phyloP scores from a whole-genome alignment of 2,797 vertebrate species.

The Spheniscus humboldti region DNA sequence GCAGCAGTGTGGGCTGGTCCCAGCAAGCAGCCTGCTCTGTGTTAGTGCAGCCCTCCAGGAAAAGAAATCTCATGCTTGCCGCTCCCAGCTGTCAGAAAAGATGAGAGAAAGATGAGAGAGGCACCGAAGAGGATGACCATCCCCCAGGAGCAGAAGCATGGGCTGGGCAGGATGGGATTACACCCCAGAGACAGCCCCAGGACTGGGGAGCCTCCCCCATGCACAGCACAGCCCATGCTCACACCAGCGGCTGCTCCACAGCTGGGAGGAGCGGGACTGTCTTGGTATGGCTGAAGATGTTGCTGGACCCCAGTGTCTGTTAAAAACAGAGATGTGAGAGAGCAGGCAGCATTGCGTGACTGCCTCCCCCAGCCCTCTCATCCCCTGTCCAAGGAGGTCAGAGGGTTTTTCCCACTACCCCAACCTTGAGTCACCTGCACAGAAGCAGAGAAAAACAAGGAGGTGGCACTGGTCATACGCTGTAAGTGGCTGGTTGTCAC shows the following conservation, averaged over 20 bases:
- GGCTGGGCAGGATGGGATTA: background rate
- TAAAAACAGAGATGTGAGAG: background rate
- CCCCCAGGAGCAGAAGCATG: background rate
- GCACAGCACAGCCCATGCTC: background rate
- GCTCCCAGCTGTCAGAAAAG: background rate
- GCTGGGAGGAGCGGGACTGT: background rate
- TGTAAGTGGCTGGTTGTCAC: background rate
- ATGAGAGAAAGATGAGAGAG: background rate
- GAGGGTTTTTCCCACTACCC: background rate
- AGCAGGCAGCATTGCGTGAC: background rate
- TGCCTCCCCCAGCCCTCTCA: background rate
- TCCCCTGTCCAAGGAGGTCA: background rate
- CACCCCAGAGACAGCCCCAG: background rate
- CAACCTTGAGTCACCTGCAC: background rate
- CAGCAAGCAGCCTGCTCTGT: background rate
- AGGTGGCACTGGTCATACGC: background rate
- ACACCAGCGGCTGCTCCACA: background rate
- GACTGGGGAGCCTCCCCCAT: fast-evolving
- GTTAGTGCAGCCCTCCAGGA: background rate
- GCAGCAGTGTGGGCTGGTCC: background rate
- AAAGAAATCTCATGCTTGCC: background rate
- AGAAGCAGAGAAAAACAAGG: background rate
- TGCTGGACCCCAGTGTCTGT: background rate
- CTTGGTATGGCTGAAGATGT: background rate
- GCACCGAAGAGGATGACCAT: background rate